Evolutionary conservation across 2,113 vertebrate genomes (phyloP).

Genomic region (Sylvilagus bachmani): DNA sequence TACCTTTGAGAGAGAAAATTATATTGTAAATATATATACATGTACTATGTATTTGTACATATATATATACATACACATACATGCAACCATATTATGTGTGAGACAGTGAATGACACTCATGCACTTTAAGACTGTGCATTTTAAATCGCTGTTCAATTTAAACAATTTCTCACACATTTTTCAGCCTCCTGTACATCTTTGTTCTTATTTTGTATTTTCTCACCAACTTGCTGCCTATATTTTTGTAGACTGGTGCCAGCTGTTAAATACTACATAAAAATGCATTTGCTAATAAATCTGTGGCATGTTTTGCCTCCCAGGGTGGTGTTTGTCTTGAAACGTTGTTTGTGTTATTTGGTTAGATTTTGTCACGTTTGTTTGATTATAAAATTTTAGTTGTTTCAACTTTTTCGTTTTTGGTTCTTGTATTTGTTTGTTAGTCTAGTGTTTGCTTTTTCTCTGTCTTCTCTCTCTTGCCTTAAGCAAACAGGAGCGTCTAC

Average conservation of each 20-base stretch:
- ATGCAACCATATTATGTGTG: background rate
- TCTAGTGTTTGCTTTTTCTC: background rate
- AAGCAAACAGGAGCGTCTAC: background rate
- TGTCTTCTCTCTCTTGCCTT: background rate
- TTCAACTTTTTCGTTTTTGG: background rate
- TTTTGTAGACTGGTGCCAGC: background rate
- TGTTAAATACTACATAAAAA: background rate
- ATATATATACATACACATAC: background rate
- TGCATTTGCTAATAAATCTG: background rate
- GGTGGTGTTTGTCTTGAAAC: background rate
- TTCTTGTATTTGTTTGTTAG: background rate
- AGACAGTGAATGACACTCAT: background rate
- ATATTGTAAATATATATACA: background rate
- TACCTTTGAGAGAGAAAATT: background rate
- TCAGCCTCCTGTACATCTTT: background rate
- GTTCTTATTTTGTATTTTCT: background rate
- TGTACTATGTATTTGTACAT: background rate
- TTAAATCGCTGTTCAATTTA: background rate
- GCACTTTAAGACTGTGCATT: background rate
- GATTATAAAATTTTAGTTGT: background rate
- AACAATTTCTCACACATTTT: background rate
- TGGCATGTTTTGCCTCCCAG: background rate
- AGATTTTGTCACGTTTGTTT: background rate
- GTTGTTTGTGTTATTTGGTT: background rate
- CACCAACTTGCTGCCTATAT: background rate